A percentile compares a stretch with the other conserved stretches of the same genome.
Evolutionary conservation across 2,888 invertebrate species (phyloP).

Genomic region (Agrilus mali): DNA sequence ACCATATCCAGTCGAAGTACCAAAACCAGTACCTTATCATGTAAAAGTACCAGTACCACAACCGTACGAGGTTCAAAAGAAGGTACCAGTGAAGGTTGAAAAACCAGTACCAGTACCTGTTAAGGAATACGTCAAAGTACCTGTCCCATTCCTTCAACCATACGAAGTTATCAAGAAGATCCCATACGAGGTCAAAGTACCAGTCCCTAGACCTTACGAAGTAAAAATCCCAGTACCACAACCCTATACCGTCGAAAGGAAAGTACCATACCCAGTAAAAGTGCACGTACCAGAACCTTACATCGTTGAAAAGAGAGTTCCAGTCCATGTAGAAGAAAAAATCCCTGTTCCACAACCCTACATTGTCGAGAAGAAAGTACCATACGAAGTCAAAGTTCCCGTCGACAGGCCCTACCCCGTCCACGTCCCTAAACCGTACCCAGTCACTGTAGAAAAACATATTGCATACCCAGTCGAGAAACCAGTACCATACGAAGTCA

Average conservation of each 20-base stretch:
- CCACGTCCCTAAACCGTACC: slow-evolving; percentile 57
- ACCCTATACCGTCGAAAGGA: slow-evolving; percentile 69
- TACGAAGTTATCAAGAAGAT: slow-evolving; percentile 64
- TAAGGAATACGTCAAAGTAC: slow-evolving; percentile 59
- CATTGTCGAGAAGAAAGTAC: slow-evolving; percentile 68
- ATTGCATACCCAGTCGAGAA: slow-evolving; percentile 59
- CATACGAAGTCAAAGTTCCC: slow-evolving; percentile 62
- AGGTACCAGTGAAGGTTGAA: slow-evolving; percentile 61
- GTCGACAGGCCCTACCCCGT: slow-evolving; percentile 60
- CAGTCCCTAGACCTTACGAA: slow-evolving; percentile 60
- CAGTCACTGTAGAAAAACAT: slow-evolving; percentile 56
- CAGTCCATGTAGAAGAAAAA: slow-evolving; percentile 49
- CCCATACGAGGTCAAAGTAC: slow-evolving; percentile 62
- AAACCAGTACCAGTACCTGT: slow-evolving; percentile 60
- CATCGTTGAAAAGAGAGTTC: slow-evolving; percentile 41
- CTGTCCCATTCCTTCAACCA: slow-evolving; percentile 58
- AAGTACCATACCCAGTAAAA: slow-evolving; percentile 63
- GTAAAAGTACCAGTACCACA: slow-evolving; percentile 53
- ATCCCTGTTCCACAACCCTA: slow-evolving; percentile 57
- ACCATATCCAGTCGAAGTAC: slow-evolving; percentile 61
- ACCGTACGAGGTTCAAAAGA: slow-evolving; percentile 52
- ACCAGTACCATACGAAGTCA: slow-evolving; percentile 59
- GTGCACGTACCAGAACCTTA: slow-evolving; percentile 46
- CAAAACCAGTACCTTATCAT: slow-evolving; percentile 53
- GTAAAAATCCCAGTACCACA: slow-evolving; percentile 64